Evolutionary conservation across 2,797 vertebrate species (phyloP).

Genomic region (Trachops cirrhosus): DNA sequence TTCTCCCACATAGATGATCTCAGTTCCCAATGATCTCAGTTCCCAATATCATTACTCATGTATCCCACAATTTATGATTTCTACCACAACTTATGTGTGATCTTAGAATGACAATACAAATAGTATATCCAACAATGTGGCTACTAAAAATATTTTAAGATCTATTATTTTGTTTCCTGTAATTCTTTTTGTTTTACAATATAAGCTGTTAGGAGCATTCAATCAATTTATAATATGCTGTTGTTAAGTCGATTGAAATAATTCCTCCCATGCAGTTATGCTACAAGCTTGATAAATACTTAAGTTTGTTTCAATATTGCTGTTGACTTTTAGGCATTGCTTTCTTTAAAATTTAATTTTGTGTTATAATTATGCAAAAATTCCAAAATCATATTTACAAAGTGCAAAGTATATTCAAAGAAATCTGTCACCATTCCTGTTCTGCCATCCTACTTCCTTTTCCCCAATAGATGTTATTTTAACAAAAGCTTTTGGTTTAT

Average conservation of each 20-base stretch:
- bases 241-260: neutral
- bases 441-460: neutral
- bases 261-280: neutral
- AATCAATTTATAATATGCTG: neutral
- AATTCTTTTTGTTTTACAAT: neutral
- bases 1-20: slow-evolving; percentile 19
- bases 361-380: neutral
- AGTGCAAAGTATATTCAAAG: neutral
- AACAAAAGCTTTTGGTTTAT: neutral
- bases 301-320: neutral
- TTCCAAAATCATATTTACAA: slow-evolving; percentile 35
- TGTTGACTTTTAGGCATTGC: neutral
- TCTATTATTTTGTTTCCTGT: neutral
- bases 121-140: neutral
- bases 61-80: neutral
- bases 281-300: neutral
- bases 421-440: neutral
- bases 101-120: slow-evolving; percentile 26
- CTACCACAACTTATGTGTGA: neutral
- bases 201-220: neutral
- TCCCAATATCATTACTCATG: slow-evolving; percentile 3
- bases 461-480: neutral
- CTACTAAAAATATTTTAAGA: neutral
- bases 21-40: neutral
- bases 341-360: neutral